Conservation (phyloP, 2,888 invertebrate species). For the Trichacis sp. region DNA sequence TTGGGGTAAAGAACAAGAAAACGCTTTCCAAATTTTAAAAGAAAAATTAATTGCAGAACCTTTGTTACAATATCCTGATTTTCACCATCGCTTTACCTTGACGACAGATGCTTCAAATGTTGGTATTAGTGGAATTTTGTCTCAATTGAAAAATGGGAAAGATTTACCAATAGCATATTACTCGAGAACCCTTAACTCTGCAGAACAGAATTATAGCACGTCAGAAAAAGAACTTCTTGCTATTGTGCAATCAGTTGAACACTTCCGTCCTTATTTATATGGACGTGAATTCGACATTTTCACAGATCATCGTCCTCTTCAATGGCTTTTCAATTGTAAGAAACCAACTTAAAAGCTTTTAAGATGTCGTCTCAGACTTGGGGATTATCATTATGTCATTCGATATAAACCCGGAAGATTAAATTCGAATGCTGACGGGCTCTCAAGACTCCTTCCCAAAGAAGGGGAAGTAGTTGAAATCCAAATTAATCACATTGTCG, state of each 20-base stretch:
- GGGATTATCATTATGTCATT: background rate
- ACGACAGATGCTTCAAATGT: conserved; percentile 22
- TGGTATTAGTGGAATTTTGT: conserved; percentile 12
- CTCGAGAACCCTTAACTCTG: conserved; percentile 6
- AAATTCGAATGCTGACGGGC: background rate
- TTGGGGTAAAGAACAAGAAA: conserved; percentile 15
- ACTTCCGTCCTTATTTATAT: conserved; percentile 23
- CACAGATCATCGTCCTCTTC: conserved; percentile 15
- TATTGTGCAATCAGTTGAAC: conserved; percentile 3
- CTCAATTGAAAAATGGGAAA: conserved; percentile 10
- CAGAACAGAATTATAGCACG: conserved; percentile 20
- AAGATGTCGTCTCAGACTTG: background rate
- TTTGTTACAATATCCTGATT: conserved; percentile 20
- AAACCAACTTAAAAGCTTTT: background rate
- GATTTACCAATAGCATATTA: conserved; percentile 18
- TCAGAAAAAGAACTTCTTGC: conserved; percentile 18
- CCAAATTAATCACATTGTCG: no score
- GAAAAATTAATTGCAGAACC: conserved; percentile 2
- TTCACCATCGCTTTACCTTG: conserved; percentile 9
- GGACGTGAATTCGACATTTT: conserved; percentile 11
- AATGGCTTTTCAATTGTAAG: background rate
- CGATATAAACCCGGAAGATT: background rate
- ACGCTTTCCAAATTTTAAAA: conserved; percentile 7
- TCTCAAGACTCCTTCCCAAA: background rate
- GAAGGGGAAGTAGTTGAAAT: no score